Conservation (phyloP, 2,888 invertebrate species). For the Yponomeuta plumbellus region DNA sequence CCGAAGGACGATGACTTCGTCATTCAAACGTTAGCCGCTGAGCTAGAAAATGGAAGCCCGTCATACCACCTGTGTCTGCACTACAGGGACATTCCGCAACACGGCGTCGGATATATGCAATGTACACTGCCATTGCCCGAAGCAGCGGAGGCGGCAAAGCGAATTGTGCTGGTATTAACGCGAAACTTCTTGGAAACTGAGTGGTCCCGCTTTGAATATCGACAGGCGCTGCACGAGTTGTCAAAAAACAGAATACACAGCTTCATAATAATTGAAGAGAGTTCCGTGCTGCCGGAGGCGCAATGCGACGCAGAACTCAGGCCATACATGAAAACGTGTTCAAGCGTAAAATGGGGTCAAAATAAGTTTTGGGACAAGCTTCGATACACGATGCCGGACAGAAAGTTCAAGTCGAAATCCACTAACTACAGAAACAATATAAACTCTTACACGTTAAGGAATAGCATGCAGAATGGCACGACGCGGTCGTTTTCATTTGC, state of each 20-base stretch:
- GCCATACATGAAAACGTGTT: conserved; percentile 91
- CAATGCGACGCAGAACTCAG: conserved; percentile 91
- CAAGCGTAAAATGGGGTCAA: conserved; percentile 90
- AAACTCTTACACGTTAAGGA: conserved; percentile 88
- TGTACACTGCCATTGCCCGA: conserved; percentile 86
- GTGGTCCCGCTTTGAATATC: conserved; percentile 94
- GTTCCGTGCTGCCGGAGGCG: conserved; percentile 85
- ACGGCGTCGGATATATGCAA: conserved; percentile 81
- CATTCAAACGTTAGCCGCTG: conserved; percentile 88
- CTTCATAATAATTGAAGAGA: conserved; percentile 91
- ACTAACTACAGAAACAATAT: conserved; percentile 85
- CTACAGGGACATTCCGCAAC: conserved; percentile 88
- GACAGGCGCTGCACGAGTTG: conserved; percentile 91
- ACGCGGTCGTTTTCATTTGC: conserved; percentile 78
- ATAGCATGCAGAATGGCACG: conserved; percentile 75
- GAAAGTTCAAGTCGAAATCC: conserved; percentile 65
- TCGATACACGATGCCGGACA: conserved; percentile 90
- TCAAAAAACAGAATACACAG: conserved; percentile 88
- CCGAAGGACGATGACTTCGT: conserved; percentile 95
- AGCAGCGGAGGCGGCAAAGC: conserved; percentile 91
- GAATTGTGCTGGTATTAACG: conserved; percentile 91
- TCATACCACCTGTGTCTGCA: conserved; percentile 91
- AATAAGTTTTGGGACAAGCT: conserved; percentile 96
- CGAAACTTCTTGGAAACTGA: conserved; percentile 93
- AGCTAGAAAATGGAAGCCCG: conserved; percentile 88